Evolutionary conservation across 2,888 invertebrate species (phyloP).

Genomic region (Cheilosia impressa): DNA sequence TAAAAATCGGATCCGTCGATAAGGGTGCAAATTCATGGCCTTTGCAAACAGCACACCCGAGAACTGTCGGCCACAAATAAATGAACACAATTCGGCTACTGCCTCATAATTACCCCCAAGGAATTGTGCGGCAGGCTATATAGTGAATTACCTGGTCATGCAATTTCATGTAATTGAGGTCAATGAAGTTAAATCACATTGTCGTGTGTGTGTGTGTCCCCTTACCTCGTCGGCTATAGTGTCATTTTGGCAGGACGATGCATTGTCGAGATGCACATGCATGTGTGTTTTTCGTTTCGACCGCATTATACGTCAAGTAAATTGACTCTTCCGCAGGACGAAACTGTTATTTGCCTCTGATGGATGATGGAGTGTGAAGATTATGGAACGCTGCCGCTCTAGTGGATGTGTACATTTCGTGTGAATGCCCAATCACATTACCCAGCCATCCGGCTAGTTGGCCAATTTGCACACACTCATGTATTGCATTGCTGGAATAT

Average conservation of each 20-base stretch:
- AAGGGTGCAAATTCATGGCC: conserved; percentile 31
- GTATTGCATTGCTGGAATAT: conserved; percentile 21
- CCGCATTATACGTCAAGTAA: conserved; percentile 67
- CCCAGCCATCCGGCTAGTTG: conserved; percentile 9
- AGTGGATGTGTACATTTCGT: conserved; percentile 52
- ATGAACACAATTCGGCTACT: conserved; percentile 57
- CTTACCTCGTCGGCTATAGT: not conserved
- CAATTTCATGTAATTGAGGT: conserved; percentile 70
- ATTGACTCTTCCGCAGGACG: conserved; percentile 65
- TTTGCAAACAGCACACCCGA: conserved; percentile 10
- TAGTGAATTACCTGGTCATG: conserved; percentile 70
- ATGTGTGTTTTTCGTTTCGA: conserved; percentile 59
- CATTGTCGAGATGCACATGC: conserved; percentile 18
- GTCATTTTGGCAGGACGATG: conserved; percentile 24
- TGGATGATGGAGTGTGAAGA: conserved; percentile 65
- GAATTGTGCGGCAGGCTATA: conserved; percentile 55
- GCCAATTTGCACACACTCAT: conserved; percentile 18
- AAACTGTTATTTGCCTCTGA: conserved; percentile 46
- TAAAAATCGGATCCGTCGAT: conserved; percentile 46
- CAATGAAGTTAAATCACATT: conserved; percentile 70
- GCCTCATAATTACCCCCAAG: conserved; percentile 68
- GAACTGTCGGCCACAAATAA: conserved; percentile 51
- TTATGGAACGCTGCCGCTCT: conserved; percentile 43
- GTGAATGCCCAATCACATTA: conserved; percentile 54
- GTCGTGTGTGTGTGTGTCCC: not conserved